These are phyloP conservation scores for Hydrocynus forskahlii DNA, from an alignment of 2,797 vertebrate genomes.

Conservation along the genomic window DNA sequence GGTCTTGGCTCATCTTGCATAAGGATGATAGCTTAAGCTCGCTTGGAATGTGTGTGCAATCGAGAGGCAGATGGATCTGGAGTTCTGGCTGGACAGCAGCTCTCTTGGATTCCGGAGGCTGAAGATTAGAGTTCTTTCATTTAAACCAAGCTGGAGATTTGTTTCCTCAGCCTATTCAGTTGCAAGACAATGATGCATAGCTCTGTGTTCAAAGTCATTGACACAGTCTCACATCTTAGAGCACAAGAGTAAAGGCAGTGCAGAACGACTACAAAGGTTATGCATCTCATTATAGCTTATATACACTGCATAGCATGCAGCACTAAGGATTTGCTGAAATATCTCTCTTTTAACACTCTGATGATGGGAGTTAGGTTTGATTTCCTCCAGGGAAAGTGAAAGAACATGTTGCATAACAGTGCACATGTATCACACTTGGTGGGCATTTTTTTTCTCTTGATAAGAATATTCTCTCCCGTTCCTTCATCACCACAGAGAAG, in stretches of 20 bases:
- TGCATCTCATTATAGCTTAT: background rate
- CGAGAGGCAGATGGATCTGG: background rate
- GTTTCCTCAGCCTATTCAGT: conserved; percentile 20
- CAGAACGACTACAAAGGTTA: background rate
- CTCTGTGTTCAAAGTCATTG: conserved; percentile 13
- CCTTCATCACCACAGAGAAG: background rate
- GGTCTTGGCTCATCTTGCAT: background rate
- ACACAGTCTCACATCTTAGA: background rate
- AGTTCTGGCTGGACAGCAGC: conserved; percentile 25
- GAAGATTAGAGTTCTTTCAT: conserved; percentile 37
- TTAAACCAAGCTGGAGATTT: conserved; percentile 7
- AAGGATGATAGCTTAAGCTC: background rate
- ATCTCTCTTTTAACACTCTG: conserved; percentile 30
- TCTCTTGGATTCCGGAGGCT: conserved; percentile 13
- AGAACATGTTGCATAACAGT: conserved; percentile 58
- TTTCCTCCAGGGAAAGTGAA: conserved; percentile 50
- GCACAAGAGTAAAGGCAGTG: background rate
- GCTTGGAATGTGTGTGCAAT: background rate
- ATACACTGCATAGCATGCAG: background rate
- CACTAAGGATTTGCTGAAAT: background rate
- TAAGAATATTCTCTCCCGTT: background rate
- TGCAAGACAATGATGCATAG: conserved; percentile 32
- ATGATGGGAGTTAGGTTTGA: conserved; percentile 48
- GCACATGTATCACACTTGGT: conserved; percentile 7
- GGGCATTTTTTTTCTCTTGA: conserved; percentile 23